Percentiles rank a stretch among this genome's conserved stretches.
Evolutionary conservation across 1,140 invertebrate genomes (phyloP).

Genomic region (Papilio polytes): DNA sequence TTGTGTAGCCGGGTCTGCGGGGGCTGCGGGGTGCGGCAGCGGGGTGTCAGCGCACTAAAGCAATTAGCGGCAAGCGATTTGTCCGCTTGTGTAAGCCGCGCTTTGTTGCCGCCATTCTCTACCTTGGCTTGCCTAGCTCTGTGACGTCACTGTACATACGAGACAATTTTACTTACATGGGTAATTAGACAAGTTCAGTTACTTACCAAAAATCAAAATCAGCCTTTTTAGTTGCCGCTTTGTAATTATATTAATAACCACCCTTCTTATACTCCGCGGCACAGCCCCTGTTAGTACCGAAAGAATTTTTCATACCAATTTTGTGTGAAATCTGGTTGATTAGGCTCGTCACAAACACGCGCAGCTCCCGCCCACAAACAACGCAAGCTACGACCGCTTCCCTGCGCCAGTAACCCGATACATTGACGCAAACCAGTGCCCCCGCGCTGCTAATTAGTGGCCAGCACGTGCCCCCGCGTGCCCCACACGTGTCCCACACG

Average conservation of each 20-base stretch:
- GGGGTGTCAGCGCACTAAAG: slow-evolving; percentile 51
- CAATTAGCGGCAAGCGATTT: slow-evolving; percentile 51
- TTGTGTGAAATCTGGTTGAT: slow-evolving; percentile 3
- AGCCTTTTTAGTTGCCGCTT: not conserved
- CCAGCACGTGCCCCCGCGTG: slow-evolving; percentile 50
- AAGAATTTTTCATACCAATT: slow-evolving; percentile 9
- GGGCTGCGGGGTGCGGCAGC: not conserved
- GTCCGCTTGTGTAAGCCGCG: slow-evolving; percentile 37
- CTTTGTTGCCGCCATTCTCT: slow-evolving; percentile 8
- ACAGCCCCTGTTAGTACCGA: not conserved
- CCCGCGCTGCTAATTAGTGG: slow-evolving; percentile 56
- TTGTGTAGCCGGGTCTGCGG: not conserved
- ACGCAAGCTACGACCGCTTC: too few relatives aligned
- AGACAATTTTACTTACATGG: not conserved
- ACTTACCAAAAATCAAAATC: not conserved
- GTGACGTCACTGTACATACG: not conserved
- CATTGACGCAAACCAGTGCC: slow-evolving; percentile 48
- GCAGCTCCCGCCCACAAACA: slow-evolving; percentile 34
- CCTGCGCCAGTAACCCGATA: slow-evolving; percentile 52
- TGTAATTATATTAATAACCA: slow-evolving; percentile 5
- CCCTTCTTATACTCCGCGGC: not conserved
- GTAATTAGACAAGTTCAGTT: not conserved
- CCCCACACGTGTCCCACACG: slow-evolving; percentile 44
- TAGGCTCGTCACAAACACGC: slow-evolving; percentile 34
- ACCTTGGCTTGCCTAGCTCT: not conserved